Evolutionary conservation across 2,797 vertebrate genomes (phyloP).

Genomic region (Propithecus deckenii): DNA sequence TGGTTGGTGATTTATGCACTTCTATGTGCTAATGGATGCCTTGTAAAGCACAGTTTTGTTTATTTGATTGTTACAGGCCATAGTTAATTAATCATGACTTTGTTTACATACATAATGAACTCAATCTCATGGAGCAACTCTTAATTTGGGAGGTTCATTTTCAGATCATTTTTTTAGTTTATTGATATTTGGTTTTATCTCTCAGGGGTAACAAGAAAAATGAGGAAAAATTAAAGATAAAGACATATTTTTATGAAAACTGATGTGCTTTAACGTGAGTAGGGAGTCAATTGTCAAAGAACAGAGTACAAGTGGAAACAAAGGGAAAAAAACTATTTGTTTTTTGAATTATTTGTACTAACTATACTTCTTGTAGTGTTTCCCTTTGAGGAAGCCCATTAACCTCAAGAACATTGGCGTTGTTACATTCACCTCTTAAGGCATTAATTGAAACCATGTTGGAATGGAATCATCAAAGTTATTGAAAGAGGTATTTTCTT

Average conservation of each 20-base stretch:
- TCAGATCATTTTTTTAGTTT: slow-evolving; percentile 28
- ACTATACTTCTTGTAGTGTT: neutral
- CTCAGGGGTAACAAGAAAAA: slow-evolving; percentile 4
- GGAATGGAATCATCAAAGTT: neutral
- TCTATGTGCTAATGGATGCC: slow-evolving; percentile 62
- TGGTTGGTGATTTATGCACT: slow-evolving; percentile 73
- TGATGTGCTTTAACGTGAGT: neutral
- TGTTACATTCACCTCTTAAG: neutral
- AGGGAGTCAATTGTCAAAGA: neutral
- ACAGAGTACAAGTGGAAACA: neutral
- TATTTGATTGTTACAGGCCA: slow-evolving; percentile 69
- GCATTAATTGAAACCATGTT: neutral
- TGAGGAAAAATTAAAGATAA: neutral
- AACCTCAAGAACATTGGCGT: neutral
- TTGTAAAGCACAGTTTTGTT: slow-evolving; percentile 61
- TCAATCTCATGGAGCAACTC: slow-evolving; percentile 12
- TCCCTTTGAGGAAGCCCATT: neutral
- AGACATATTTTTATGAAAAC: neutral
- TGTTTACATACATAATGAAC: slow-evolving; percentile 55
- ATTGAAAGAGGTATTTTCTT: neutral
- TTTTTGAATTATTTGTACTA: slow-evolving; percentile 23
- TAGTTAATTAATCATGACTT: slow-evolving; percentile 70
- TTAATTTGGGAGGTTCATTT: slow-evolving; percentile 18
- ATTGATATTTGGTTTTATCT: slow-evolving; percentile 43
- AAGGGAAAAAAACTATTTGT: neutral